Conservation (phyloP, 2,888 invertebrate species). For the Timandra comae region DNA sequence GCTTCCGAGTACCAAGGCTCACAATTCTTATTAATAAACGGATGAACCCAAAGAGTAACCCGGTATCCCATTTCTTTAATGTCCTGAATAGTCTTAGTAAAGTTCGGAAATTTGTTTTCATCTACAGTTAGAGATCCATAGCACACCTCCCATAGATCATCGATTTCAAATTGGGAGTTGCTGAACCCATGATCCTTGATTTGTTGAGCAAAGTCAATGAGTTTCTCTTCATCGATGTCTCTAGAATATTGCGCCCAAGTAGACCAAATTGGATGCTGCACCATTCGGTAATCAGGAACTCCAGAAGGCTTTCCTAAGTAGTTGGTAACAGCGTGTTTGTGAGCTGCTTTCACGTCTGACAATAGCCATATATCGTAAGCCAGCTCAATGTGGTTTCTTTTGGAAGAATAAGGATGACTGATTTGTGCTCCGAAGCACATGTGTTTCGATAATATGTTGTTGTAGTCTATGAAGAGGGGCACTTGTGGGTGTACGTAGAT, state of each 20-base stretch:
- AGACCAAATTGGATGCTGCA: slow-evolving; percentile 90
- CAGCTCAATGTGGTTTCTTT: slow-evolving; percentile 51
- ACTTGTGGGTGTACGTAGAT: slow-evolving; percentile 78
- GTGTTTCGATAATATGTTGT: slow-evolving; percentile 66
- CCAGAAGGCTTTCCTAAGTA: slow-evolving; percentile 79
- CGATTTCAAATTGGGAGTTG: slow-evolving; percentile 88
- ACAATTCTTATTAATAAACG: slow-evolving; percentile 87
- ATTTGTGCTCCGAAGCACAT: slow-evolving; percentile 77
- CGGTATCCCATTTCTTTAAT: slow-evolving; percentile 82
- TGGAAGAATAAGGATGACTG: slow-evolving; percentile 72
- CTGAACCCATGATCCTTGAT: slow-evolving; percentile 80
- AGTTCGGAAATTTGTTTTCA: slow-evolving; percentile 81
- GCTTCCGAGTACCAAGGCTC: slow-evolving; percentile 77
- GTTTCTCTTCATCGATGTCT: slow-evolving; percentile 77
- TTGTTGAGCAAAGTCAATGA: slow-evolving; percentile 80
- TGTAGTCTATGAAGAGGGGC: slow-evolving; percentile 84
- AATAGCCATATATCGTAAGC: slow-evolving; percentile 79
- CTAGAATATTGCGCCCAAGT: slow-evolving; percentile 87
- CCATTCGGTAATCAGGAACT: slow-evolving; percentile 81
- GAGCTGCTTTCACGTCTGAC: slow-evolving; percentile 77
- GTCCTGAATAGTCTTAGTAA: slow-evolving; percentile 75
- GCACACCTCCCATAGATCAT: slow-evolving; percentile 91
- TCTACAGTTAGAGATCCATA: slow-evolving; percentile 89
- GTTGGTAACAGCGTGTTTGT: slow-evolving; percentile 77
- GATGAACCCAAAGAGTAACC: slow-evolving; percentile 91